Evolutionary conservation across 1,140 invertebrate genomes (phyloP), one percentile per base, ranked within the genome.

Genomic region (Geopemphigus sp.): DNA sequence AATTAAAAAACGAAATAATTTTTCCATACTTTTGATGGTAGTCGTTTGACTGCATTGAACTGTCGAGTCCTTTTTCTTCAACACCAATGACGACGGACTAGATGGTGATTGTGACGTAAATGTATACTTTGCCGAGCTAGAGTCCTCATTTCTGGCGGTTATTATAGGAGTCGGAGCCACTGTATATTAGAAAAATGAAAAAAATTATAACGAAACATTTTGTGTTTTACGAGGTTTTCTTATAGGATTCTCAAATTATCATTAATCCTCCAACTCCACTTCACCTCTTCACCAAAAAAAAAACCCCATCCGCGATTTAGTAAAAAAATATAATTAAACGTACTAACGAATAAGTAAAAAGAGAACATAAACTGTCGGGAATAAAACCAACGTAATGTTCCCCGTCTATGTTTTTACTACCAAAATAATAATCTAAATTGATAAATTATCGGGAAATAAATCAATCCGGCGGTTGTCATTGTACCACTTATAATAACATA

Each of bases 1-100:
- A n/a, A n/a, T n/a, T n/a, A n/a, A n/a, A n/a, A n/a, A n/a, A n/a
- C n/a, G n/a, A n/a, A n/a, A n/a, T n/a, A n/a, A n/a, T n/a, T n/a
- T n/a, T n/a, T n/a, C n/a, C n/a, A n/a, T 78, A 78, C 74, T 78
- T 78, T 78, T 78, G 29, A 63, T 61, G 32, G 73, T 47, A 22
- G 72, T 78, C 3, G 74, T 63, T 61, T 78, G 74, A 19, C 57
- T 78, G 39, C 74, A 59, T 61, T 78, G 74, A 4, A 50, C 56
- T 29, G 56, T 78, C 17, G 74, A 56, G 17, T 57, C 56, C 26
- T 78, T 59, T 45, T 78, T 78, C 39, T 78, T 78, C 39, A 61
- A 32, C 5, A 19, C 24, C 5, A 26, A 1, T 12, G 39, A 26
- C 11, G 56, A 24, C 12, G 74, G 74, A 32, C 19, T 78, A 8